Evolutionary conservation across 2,113 vertebrate species (phyloP).

Genomic region (Phyllostomus hastatus): DNA sequence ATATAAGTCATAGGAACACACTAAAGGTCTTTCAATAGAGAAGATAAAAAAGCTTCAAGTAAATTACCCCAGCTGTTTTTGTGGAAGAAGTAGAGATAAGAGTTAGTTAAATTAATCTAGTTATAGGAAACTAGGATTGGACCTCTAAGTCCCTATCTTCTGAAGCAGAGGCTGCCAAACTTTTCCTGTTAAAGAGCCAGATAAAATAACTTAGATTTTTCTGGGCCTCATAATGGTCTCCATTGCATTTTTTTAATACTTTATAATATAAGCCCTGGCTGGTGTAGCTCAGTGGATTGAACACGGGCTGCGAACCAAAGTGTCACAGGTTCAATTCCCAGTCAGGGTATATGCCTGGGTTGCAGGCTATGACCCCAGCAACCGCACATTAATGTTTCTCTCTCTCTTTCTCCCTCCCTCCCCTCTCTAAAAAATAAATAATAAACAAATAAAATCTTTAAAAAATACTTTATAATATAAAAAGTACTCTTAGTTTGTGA

Average conservation of each 20-base stretch:
- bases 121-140: not conserved
- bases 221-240: not conserved
- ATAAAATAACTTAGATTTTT: not conserved
- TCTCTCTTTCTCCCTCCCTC: too few relatives aligned
- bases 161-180: not conserved
- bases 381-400: too few relatives aligned
- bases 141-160: not conserved
- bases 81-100: not conserved
- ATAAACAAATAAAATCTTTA: too few relatives aligned
- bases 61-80: not conserved
- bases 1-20: not conserved
- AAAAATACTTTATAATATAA: not conserved
- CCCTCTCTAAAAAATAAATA: too few relatives aligned
- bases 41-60: not conserved
- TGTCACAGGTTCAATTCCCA: too few relatives aligned
- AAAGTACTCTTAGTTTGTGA: not conserved
- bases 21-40: not conserved
- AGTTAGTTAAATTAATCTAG: conserved; percentile 31
- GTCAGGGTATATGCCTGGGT: too few relatives aligned
- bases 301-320: too few relatives aligned
- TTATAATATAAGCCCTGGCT: too few relatives aligned
- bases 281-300: too few relatives aligned
- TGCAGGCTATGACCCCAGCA: too few relatives aligned
- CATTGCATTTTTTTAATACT: not conserved
- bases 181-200: not conserved